Evolutionary conservation across 2,888 invertebrate species (phyloP).

Genomic region (Phengaris alcon): DNA sequence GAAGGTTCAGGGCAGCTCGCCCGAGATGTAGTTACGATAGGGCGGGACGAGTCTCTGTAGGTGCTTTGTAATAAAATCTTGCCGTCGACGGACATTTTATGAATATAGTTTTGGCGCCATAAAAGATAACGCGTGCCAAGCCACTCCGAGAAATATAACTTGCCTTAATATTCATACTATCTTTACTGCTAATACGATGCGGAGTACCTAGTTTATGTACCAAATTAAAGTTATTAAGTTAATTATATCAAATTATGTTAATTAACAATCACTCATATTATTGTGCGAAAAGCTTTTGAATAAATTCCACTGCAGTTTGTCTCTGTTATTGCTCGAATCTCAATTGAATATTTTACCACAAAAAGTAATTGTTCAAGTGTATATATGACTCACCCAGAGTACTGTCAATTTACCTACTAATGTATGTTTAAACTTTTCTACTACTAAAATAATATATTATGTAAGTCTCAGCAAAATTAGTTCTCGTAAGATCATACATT

Average conservation of each 20-base stretch:
- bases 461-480: no score
- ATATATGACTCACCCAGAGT: no score
- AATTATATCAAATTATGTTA: not conserved
- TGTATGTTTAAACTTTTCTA: no score
- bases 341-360: no score
- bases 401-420: no score
- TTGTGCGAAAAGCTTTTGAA: no score
- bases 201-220: not conserved
- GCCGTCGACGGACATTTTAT: constrained; percentile 62
- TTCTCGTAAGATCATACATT: no score
- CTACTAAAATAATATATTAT: no score
- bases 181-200: constrained; percentile 14
- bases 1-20: constrained; percentile 43
- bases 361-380: no score
- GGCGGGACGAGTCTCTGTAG: constrained; percentile 49
- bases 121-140: constrained; percentile 60
- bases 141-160: constrained; percentile 42
- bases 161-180: constrained; percentile 27
- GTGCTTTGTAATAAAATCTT: constrained; percentile 73
- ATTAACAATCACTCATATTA: not conserved
- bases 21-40: constrained; percentile 57
- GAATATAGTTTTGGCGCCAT: constrained; percentile 62
- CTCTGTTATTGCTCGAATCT: no score
- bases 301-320: no score
- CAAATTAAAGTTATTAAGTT: not conserved